A percentile compares a stretch with the other conserved stretches of the same genome.
These are phyloP conservation scores for Petrocephalus schoutedeni DNA, from an alignment of 2,797 vertebrate genomes.

Conservation along the genomic window DNA sequence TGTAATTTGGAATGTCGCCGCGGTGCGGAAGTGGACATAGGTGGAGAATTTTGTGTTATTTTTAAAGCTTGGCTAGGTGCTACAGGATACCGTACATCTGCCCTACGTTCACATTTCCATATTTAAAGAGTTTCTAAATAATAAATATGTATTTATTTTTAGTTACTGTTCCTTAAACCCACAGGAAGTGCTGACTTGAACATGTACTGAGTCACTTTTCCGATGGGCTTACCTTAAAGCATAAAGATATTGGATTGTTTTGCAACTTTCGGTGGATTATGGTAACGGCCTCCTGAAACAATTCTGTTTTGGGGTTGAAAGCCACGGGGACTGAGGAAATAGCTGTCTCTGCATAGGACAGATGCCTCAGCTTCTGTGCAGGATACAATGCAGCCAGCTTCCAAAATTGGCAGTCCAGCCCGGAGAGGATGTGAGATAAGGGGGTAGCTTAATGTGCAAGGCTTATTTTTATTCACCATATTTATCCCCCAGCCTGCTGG, in stretches of 20 bases:
- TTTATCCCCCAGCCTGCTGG: conserved; percentile 34
- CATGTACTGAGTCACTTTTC: neutral
- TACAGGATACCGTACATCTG: neutral
- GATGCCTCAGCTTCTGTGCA: conserved; percentile 39
- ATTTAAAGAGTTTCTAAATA: neutral
- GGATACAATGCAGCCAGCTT: conserved; percentile 44
- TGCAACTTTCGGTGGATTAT: neutral
- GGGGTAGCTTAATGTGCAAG: conserved; percentile 27
- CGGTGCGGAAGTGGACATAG: neutral
- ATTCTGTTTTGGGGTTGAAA: conserved; percentile 46
- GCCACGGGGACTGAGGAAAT: conserved; percentile 42
- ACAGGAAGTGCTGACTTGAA: conserved; percentile 8
- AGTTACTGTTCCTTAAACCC: neutral
- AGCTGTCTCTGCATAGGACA: conserved; percentile 32
- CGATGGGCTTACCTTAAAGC: neutral
- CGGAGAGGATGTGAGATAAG: conserved; percentile 56
- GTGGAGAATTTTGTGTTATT: neutral
- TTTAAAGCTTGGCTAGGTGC: neutral
- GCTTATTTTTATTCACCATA: conserved; percentile 54
- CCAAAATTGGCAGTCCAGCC: conserved; percentile 55
- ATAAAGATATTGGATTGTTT: neutral
- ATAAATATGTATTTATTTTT: conserved; percentile 12
- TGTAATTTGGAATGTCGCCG: conserved; percentile 8
- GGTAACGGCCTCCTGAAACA: neutral
- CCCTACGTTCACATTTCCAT: neutral